Evolutionary conservation across 1,140 invertebrate genomes (phyloP).

Genomic region (Drosophila ananassae): DNA sequence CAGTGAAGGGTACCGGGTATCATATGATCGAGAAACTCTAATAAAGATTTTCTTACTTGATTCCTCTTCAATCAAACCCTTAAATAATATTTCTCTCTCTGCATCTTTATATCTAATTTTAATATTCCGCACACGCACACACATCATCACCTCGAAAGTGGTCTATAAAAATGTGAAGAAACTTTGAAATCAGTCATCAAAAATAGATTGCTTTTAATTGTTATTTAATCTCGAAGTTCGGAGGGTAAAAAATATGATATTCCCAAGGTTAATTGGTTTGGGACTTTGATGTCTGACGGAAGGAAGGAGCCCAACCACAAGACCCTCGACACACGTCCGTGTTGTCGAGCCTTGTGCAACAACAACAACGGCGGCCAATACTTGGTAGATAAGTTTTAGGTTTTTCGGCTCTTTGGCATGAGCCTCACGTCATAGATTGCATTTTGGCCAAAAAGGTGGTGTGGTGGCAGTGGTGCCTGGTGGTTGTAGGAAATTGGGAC

Average conservation of each 20-base stretch:
- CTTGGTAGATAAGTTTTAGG: slow-evolving; percentile 56
- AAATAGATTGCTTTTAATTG: slow-evolving; percentile 77
- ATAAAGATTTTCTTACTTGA: no score
- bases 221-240: slow-evolving; percentile 61
- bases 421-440: slow-evolving; percentile 75
- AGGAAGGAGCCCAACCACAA: slow-evolving; percentile 32
- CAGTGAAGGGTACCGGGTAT: no score
- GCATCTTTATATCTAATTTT: slow-evolving; percentile 21
- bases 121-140: slow-evolving; percentile 19
- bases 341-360: slow-evolving; percentile 25
- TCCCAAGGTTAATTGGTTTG: slow-evolving; percentile 71
- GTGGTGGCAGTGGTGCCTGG: not conserved
- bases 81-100: not conserved
- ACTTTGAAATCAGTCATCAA: slow-evolving; percentile 67
- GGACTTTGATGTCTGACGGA: slow-evolving; percentile 47
- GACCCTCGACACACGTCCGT: slow-evolving; percentile 24
- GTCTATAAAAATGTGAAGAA: slow-evolving; percentile 66
- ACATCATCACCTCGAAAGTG: slow-evolving; percentile 52
- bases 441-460: slow-evolving; percentile 48
- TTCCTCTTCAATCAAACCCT: not conserved
- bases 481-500: slow-evolving; percentile 18
- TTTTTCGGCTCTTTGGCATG: slow-evolving; percentile 54
- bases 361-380: slow-evolving; percentile 26
- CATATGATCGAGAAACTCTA: no score
- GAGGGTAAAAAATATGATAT: slow-evolving; percentile 11